Evolutionary conservation across 37 sponge, comb jelly and placozoan species (phyloP), one percentile per base, ranked within the genome.

Genomic region (Beroe forskalii): DNA sequence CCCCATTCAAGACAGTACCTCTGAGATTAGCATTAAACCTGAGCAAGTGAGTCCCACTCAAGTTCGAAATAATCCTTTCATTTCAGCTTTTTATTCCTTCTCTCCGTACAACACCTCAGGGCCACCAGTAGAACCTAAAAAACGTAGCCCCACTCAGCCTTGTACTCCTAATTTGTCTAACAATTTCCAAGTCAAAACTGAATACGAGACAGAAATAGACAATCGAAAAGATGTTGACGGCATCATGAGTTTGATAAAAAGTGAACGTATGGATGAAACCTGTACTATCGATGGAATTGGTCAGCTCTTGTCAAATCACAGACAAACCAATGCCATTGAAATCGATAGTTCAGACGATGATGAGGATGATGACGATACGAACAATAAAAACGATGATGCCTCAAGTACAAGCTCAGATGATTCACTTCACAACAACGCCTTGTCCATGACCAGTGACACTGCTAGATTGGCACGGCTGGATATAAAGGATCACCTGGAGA

Each of bases 321-420:
- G 72, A 35, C 38, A 36, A 36, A 33, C 8, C 32, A 35, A 31
- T 1, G 19, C 36, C 9, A 32, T 69, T 69, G 32, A 32, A 14
- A 32, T 32, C 1, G 72, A 69, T 17, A 69, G 72, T 33, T 69
- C 72, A 1, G 72, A 69, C 32, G 72, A 69, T 36, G 66, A 27
- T 30, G 31, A 27, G 6, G 72, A 69, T 17, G 38, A 36, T 69
- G 27, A 33, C 1, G 25, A 23, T 28, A 8, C 25, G 6, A n/a
- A n/a, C n/a, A n/a, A n/a, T n/a, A 48, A 48, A 48, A 17, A 6
- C 12, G 55, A 48, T 12, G 55, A 48, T 48, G 27, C 36, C 9
- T 19, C 9, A 19, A 32, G 33, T 35, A 30, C 20, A 24, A 63
- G 66, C 25, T 27, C 33, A 2, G 72, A 28, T 69, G 72, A 69